These are phyloP conservation scores for Rhinolophus ferrumequinum DNA, from an alignment of 2,113 vertebrate genomes.

Conservation along the genomic window DNA sequence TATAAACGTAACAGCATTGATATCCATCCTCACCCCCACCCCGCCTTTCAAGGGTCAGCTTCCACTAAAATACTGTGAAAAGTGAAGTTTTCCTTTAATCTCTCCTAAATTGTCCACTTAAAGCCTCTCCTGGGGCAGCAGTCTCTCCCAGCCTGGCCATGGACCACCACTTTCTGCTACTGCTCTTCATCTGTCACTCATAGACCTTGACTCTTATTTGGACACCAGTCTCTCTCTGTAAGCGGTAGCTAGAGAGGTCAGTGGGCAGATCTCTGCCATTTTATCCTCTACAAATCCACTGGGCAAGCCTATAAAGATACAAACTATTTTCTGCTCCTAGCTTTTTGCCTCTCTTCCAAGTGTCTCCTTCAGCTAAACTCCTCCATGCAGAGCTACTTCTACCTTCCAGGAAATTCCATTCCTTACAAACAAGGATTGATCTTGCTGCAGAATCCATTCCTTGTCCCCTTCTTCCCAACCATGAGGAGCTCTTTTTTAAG, in stretches of 20 bases:
- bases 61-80: not conserved
- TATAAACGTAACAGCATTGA: not conserved
- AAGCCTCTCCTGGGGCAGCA: not conserved
- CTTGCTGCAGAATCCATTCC: not conserved
- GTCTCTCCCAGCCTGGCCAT: not conserved
- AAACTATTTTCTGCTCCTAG: not conserved
- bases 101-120: not conserved
- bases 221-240: not conserved
- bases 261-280: not conserved
- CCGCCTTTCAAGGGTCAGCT: not conserved
- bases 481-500: not conserved
- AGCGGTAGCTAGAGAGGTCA: not conserved
- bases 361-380: not conserved
- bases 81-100: not conserved
- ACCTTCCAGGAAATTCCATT: not conserved
- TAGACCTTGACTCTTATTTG: not conserved
- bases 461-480: not conserved
- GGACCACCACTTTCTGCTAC: accelerated
- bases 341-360: not conserved
- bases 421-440: not conserved
- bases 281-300: not conserved
- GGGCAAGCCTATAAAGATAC: not conserved
- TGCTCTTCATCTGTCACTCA: not conserved
- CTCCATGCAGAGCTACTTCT: not conserved
- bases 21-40: not conserved